phyloP scores from a whole-genome alignment of 1,140 invertebrate genomes.

The Melitaea cinxia region DNA sequence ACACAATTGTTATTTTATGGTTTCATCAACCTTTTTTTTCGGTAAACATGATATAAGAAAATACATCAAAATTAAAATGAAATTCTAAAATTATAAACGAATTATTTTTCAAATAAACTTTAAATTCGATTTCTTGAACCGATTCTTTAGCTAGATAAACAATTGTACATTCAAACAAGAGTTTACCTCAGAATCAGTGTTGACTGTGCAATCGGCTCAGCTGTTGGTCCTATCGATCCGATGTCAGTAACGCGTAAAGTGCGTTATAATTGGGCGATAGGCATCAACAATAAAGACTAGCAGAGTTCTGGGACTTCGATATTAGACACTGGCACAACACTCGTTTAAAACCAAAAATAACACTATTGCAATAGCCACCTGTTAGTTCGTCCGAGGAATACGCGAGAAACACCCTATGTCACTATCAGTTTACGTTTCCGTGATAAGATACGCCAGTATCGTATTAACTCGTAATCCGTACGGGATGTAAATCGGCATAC shows the following conservation, averaged over 20 bases:
- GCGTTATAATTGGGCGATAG: conserved; percentile 45
- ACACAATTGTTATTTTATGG: not conserved
- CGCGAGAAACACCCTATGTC: conserved; percentile 17
- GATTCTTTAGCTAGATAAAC: conserved; percentile 1
- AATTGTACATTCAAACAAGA: conserved; percentile 17
- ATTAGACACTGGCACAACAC: conserved; percentile 56
- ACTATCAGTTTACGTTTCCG: conserved; percentile 38
- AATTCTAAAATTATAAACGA: not conserved
- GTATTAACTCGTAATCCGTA: conserved; percentile 39
- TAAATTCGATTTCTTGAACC: not conserved
- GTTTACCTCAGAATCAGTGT: conserved; percentile 56
- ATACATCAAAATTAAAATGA: not conserved
- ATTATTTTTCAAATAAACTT: not conserved
- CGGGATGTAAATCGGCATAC: conserved; percentile 46
- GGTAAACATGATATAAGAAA: not conserved
- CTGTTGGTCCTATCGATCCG: conserved; percentile 68
- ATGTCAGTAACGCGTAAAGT: conserved; percentile 51
- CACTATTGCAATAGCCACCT: conserved; percentile 58
- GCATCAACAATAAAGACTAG: conserved; percentile 47
- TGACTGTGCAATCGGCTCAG: conserved; percentile 58
- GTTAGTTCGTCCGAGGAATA: conserved; percentile 42
- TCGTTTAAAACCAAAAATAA: conserved; percentile 59
- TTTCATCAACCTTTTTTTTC: not conserved
- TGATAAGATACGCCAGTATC: conserved; percentile 46
- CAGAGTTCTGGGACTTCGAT: conserved; percentile 52